phyloP scores from a whole-genome alignment of 1,140 invertebrate genomes.

The Tetranychus cinnabarinus region DNA sequence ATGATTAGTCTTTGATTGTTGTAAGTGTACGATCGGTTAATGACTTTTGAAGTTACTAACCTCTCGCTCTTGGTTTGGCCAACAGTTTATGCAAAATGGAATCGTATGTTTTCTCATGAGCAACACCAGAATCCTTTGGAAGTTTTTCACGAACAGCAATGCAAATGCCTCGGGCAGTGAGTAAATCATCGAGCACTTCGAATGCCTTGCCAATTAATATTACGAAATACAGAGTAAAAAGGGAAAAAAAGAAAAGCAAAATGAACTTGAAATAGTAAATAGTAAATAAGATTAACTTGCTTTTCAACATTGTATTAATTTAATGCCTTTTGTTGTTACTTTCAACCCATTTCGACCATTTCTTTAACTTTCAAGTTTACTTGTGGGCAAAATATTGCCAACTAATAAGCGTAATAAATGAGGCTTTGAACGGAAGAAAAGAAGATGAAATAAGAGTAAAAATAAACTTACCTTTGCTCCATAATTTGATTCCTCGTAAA shows the following conservation, averaged over 20 bases:
- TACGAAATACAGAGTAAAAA: slow-evolving; percentile 13
- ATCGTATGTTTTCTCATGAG: slow-evolving; percentile 59
- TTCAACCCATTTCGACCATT: too few species aligned
- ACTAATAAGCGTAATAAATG: neutral
- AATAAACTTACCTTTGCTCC: slow-evolving; percentile 52
- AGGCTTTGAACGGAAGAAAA: neutral
- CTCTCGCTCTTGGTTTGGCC: slow-evolving; percentile 58
- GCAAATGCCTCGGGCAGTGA: slow-evolving; percentile 58
- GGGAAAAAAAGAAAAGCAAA: neutral
- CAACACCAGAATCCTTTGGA: slow-evolving; percentile 82
- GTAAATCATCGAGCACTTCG: slow-evolving; percentile 61
- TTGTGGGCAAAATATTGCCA: neutral
- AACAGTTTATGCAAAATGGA: slow-evolving; percentile 55
- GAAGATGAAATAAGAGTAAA: too few species aligned
- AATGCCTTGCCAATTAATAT: slow-evolving; percentile 42
- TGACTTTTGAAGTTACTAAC: slow-evolving; percentile 26
- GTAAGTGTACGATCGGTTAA: too few species aligned
- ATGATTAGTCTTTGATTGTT: too few species aligned
- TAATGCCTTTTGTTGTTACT: too few species aligned
- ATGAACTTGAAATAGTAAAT: neutral
- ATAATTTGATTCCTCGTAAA: slow-evolving; percentile 90
- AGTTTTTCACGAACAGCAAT: slow-evolving; percentile 80
- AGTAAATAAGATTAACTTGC: too few species aligned
- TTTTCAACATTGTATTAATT: neutral
- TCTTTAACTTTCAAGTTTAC: too few species aligned